Base-by-base conservation (phyloP, 2,113 vertebrate species). In the Anhinga rufa region DNA sequence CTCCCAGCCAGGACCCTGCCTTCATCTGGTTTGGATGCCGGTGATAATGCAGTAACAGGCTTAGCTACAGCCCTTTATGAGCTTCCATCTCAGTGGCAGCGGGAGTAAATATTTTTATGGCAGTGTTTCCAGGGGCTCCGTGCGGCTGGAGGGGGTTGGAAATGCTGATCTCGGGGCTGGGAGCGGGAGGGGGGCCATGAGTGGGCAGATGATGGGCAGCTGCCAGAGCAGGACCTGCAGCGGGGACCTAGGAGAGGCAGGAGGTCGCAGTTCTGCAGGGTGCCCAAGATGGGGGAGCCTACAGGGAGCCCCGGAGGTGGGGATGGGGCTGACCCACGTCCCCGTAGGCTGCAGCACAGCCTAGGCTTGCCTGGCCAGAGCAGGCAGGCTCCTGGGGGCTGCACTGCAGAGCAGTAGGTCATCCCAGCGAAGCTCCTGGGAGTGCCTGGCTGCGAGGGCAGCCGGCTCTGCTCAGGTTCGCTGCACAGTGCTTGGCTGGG, bases 341-440 rank as follows among this genome's bases (percentile, higher is more conserved):
- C 28, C 38, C 2, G 0, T 7, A 44, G 51, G 16, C 40, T 31
- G 64, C 29, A n/a, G 68, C n/a, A n/a, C 0, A 3, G 31, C 7
- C 55, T 7, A 1, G 11, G 22, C 38, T 46, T 4, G 57, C 48
- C 29, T 0, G 1, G 48, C 21, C 2, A 6, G 40, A 25, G 60
- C 2, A 0, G 34, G 38, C 14, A 49, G 61, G 64, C 51, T n/a
- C 49, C 36, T 36, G 1, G 1, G 1, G 51, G 77, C 44, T 13
- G 0, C 0, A 17, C 66, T 65, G 44, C 49, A 32, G 78, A 28
- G 57, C 10, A 1, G 66, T 48, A 8, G 5, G 22, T 48, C 1
- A 2, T 42, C 44, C 54, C 21, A 1, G 1, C 8, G 4, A 15
- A 10, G 85, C 88, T 90, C 71, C 62, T 0, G 0, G n/a, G 68